These are phyloP conservation scores for Scyliorhinus canicula DNA, from an alignment of 2,797 vertebrate species.

Conservation along the genomic window DNA sequence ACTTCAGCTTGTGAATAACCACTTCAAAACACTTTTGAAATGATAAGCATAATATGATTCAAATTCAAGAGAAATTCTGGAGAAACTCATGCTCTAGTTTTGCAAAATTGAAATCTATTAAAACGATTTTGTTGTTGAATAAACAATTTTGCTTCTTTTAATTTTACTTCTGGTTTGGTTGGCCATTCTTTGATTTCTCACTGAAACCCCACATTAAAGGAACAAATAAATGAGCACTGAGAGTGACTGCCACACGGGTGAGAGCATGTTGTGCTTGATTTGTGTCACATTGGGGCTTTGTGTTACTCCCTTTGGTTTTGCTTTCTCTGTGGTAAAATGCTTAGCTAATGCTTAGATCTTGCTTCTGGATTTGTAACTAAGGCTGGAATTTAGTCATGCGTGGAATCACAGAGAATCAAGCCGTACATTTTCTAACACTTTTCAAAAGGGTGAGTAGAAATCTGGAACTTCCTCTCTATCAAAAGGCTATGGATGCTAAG, in stretches of 20 bases:
- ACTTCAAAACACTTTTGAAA: slow-evolving; percentile 17
- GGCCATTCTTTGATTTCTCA: background rate
- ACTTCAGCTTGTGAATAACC: slow-evolving; percentile 6
- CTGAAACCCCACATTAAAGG: background rate
- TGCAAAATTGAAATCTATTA: slow-evolving; percentile 11
- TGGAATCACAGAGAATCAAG: background rate
- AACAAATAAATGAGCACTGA: background rate
- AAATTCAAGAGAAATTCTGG: slow-evolving; percentile 10
- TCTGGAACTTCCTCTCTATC: background rate
- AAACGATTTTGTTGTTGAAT: background rate
- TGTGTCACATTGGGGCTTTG: background rate
- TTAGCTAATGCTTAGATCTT: background rate
- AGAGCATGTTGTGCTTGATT: background rate
- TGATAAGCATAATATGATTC: background rate
- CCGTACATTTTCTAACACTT: background rate
- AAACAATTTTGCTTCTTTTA: background rate
- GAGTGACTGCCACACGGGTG: background rate
- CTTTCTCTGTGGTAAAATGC: background rate
- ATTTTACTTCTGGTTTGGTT: background rate
- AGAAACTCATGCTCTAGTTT: background rate
- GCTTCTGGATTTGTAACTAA: background rate
- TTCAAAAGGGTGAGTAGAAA: background rate
- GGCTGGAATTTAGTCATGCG: background rate
- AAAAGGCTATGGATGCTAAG: background rate
- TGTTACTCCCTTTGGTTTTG: background rate